Base-by-base conservation (phyloP, 2,888 invertebrate species). In the Epinotia bilunana region DNA sequence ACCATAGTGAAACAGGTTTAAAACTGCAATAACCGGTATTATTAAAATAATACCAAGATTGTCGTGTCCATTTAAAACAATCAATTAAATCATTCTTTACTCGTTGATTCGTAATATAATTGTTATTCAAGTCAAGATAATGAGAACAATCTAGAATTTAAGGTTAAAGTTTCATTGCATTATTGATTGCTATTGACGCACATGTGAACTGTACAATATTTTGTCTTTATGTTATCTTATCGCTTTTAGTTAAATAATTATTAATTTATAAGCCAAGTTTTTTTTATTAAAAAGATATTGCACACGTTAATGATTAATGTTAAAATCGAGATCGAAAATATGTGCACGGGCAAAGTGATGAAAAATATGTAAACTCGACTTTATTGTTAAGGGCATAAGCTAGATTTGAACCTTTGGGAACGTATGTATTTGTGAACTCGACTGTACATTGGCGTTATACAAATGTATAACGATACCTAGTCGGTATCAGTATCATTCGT, bases 161-260 rank as follows among this genome's bases (percentile, higher is more conserved):
- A 68, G 68, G 68, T 68, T 58, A 68, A 68, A 68, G 58, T n/a
- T 0, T 33, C 43, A 23, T 18, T 57, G 18, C 20, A 33, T 68
- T 23, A 68, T 58, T 68, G 58, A 58, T 68, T 68, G 58, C 58
- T 43, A 11, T 58, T 68, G 58, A 68, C 68, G 68, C 43, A 58
- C 13, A 5, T 67, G 16, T 49, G 16, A 49, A 49, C 5, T 16
- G 6, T 16, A 0, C 16, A 6, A 20, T 58, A 20, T 58, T 23
- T 12, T 20, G 3, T 20, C 58, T 23, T 4, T 12, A 23, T 7
- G n/a, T 4, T 58, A 58, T 58, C 58, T 58, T 58, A 58, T 58
- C 58, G 58, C 13, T 58, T 58, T 28, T 58, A 58, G 23, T 12
- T 3, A 58, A 58, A 28, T 58, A 58, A 58, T 58, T 49, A 49